Evolutionary conservation across 2,797 vertebrate species (phyloP).

Genomic region (Gephyroberyx darwinii): DNA sequence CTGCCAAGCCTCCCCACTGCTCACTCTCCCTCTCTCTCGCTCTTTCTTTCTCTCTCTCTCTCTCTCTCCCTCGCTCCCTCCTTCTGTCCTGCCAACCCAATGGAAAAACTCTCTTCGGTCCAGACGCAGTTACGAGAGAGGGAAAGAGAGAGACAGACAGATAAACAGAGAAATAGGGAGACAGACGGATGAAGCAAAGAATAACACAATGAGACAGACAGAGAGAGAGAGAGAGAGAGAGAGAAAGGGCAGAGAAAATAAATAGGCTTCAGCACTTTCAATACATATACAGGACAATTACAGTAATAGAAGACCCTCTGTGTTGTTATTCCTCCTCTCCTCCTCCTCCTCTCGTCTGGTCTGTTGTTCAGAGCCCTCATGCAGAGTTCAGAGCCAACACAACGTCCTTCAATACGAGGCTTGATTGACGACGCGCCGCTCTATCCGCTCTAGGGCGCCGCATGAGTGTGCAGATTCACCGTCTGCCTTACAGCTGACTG

Average conservation of each 20-base stretch:
- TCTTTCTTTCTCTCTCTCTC: slow-evolving; percentile 44
- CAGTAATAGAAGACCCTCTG: neutral
- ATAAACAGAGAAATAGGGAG: slow-evolving; percentile 2
- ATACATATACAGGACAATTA: neutral
- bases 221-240: slow-evolving; percentile 26
- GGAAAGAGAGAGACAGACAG: slow-evolving; percentile 44
- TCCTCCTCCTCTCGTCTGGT: neutral
- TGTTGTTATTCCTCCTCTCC: slow-evolving; percentile 15
- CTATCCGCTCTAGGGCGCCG: slow-evolving; percentile 34
- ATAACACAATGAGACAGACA: slow-evolving; percentile 50
- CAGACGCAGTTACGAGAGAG: slow-evolving; percentile 72
- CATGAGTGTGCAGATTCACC: slow-evolving; percentile 51
- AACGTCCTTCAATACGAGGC: slow-evolving; percentile 33
- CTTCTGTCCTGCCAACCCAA: slow-evolving; percentile 69
- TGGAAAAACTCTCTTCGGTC: slow-evolving; percentile 78
- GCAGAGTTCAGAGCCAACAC: slow-evolving; percentile 30
- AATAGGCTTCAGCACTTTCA: slow-evolving; percentile 11
- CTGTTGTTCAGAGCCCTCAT: slow-evolving; percentile 10
- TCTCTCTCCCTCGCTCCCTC: slow-evolving; percentile 7
- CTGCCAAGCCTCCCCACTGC: slow-evolving; percentile 75
- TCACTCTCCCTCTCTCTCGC: slow-evolving; percentile 29
- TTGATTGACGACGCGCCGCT: slow-evolving; percentile 51
- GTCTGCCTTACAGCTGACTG: slow-evolving; percentile 41
- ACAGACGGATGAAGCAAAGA: slow-evolving; percentile 14
- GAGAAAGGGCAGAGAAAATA: slow-evolving; percentile 17